phyloP scores from a whole-genome alignment of 2,888 invertebrate genomes.

The Aphodius sticticus region DNA sequence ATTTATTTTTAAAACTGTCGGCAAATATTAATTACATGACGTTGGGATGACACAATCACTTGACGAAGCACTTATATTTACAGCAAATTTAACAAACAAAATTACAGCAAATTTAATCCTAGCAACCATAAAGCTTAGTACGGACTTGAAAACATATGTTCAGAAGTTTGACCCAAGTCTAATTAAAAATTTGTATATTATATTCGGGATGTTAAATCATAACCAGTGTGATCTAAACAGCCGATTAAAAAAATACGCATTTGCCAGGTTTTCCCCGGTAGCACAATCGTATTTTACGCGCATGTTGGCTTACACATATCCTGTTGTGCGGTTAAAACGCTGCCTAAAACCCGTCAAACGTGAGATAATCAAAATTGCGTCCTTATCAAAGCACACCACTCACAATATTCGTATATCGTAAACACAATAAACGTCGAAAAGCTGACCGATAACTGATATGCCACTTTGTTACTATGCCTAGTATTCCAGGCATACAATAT shows the following conservation, averaged over 20 bases:
- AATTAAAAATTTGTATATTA: no score
- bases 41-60: no score
- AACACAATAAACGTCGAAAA: slow-evolving; percentile 1
- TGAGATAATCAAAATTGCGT: slow-evolving; percentile 13
- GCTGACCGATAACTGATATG: not conserved
- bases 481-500: slow-evolving; percentile 27
- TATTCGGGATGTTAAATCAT: no score
- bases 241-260: not conserved
- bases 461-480: slow-evolving; percentile 32
- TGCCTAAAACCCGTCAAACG: slow-evolving; percentile 12
- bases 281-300: not conserved
- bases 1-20: no score
- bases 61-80: no score
- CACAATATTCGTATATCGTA: slow-evolving; percentile 9
- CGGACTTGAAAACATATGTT: no score
- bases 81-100: no score
- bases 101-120: no score
- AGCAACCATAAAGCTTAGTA: no score
- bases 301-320: not conserved
- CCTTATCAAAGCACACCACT: slow-evolving; percentile 10
- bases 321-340: not conserved
- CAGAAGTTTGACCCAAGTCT: no score
- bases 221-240: no score
- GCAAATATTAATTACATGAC: no score
- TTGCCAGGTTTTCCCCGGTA: not conserved